phyloP scores from a whole-genome alignment of 1,140 invertebrate genomes.

The Phymastichus coffea region DNA sequence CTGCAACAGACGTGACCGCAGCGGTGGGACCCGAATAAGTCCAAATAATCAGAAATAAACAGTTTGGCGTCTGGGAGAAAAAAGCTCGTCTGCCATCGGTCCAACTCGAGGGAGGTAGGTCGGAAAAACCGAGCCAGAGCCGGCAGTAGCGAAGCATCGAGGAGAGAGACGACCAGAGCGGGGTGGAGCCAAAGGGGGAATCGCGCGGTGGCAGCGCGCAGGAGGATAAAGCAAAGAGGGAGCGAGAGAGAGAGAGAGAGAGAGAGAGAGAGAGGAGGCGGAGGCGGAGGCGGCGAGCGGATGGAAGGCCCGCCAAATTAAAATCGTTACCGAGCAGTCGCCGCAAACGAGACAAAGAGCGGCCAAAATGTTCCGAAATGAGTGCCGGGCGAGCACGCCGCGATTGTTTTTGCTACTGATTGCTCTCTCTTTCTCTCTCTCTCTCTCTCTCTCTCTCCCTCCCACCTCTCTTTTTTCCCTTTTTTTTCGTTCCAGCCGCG shows the following conservation, averaged over 20 bases:
- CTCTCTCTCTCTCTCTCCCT: constrained; percentile 15
- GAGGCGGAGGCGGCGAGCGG: neutral
- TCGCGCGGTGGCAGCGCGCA: neutral
- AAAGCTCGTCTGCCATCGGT: no score
- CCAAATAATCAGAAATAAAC: no score
- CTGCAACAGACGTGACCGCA: no score
- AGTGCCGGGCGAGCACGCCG: constrained; percentile 45
- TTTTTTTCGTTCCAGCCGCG: constrained; percentile 1
- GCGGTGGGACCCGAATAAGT: no score
- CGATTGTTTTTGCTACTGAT: constrained; percentile 50
- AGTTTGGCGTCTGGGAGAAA: no score
- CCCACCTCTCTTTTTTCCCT: neutral
- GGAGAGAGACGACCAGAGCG: constrained; percentile 10
- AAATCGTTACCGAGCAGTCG: constrained; percentile 23
- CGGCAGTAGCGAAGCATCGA: constrained; percentile 27
- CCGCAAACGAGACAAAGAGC: constrained; percentile 26
- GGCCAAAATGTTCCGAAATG: constrained; percentile 39
- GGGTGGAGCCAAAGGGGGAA: constrained; percentile 19
- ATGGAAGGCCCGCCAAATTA: constrained; percentile 21
- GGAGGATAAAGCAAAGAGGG: no score
- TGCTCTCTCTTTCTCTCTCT: constrained; percentile 33
- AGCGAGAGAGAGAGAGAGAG: no score
- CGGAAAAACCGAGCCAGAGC: constrained; percentile 30
- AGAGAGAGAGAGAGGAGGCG: no score
- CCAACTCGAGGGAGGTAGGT: no score